Evolutionary conservation across 2,888 invertebrate species (phyloP), one percentile per base, ranked within the genome.

Genomic region (Trilocha varians): DNA sequence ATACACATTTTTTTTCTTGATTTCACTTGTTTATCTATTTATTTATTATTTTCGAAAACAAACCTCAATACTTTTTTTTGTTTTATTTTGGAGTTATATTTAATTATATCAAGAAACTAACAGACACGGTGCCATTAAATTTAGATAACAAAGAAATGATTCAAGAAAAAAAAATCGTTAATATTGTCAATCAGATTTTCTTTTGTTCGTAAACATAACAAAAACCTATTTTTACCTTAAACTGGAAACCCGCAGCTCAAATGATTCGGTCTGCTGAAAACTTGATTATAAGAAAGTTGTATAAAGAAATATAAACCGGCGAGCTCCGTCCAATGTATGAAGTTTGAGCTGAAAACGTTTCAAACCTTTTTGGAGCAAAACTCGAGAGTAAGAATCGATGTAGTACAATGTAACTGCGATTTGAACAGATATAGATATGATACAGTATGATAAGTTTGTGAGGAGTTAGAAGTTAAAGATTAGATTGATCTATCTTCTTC

Each of bases 361-460:
- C 32, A 16, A 34, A 58, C 62, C 56, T 65, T 65, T 65, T 62
- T 59, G 55, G 52, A 51, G 52, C 48, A 59, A 62, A 65, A 61
- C 57, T 61, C 47, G 42, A 42, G 50, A 58, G 58, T 47, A 49
- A 47, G 49, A 47, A 52, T 52, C 48, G 48, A 40, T 45, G 47
- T 52, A 46, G 46, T 42, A 44, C 48, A 38, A 43, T 39, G 40
- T 16, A 36, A 39, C 38, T 16, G 15, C 13, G 18, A 36, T 16
- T 13, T 13, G 18, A 25, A 32, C 16, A 15, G 14, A 35, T 32
- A n/a, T 16, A n/a, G 36, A 8, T 15, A 8, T 11, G 9, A 6
- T 36, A 40, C 36, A 36, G 36, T 39, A 16, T 5, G 18, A 13
- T 11, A 14, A n/a, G 11, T 25, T 17, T 11, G 13, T 8, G 17